These are phyloP conservation scores for Pseudochromis fuscus DNA, from an alignment of 2,797 vertebrate genomes.

Conservation along the genomic window DNA sequence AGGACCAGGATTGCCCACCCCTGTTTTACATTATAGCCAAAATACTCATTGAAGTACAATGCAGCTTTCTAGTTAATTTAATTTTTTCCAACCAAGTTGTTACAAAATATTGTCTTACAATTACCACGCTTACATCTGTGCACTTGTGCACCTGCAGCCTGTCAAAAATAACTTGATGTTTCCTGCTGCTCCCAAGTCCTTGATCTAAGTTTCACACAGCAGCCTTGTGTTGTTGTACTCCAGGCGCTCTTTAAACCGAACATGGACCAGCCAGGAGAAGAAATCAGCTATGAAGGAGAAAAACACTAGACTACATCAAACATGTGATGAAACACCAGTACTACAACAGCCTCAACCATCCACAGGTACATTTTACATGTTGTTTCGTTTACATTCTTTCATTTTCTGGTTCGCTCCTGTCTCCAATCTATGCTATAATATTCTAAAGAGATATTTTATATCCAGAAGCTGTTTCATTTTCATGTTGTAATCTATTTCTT, in stretches of 20 bases:
- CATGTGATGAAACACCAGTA: conserved; percentile 13
- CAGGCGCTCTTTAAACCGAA: conserved; percentile 83
- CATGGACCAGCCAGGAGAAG: conserved; percentile 83
- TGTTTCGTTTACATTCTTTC: neutral
- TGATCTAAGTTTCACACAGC: conserved; percentile 2
- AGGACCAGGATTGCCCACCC: too few species aligned
- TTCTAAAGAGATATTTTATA: neutral
- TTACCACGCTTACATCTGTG: neutral
- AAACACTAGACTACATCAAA: conserved; percentile 9
- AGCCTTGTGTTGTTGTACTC: conserved; percentile 9
- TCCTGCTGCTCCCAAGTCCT: neutral
- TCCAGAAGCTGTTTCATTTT: conserved; percentile 11
- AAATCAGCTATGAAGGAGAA: conserved; percentile 47
- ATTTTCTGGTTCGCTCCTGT: neutral
- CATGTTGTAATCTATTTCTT: conserved; percentile 9
- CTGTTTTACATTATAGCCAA: too few species aligned
- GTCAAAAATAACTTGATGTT: neutral
- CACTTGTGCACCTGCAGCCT: neutral
- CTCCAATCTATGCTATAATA: neutral
- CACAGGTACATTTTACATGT: conserved; percentile 50
- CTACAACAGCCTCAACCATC: conserved; percentile 26
- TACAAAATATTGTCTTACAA: neutral
- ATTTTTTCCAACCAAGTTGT: neutral
- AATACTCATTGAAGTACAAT: too few species aligned
- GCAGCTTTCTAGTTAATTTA: too few species aligned